Base-by-base conservation (phyloP, 2,888 invertebrate species). In the Timema podura region DNA sequence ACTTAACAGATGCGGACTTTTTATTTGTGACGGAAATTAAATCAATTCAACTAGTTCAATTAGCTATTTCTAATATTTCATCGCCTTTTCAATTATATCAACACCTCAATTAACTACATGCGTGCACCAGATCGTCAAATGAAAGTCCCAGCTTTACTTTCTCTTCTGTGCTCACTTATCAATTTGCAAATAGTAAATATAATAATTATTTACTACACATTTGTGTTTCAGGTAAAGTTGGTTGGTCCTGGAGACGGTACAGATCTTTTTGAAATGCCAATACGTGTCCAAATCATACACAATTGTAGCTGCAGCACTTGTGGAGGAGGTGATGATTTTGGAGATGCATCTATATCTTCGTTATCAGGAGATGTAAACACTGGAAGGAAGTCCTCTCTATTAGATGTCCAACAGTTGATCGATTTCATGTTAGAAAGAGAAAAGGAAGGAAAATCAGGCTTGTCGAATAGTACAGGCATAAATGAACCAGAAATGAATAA, bases 261-360 rank as follows among this genome's bases (percentile, higher is more conserved):
- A 0, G 81, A 82, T 71, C 83, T 82, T 13, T 57, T 49, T 15
- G 73, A 69, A 61, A 81, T 86, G 77, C 84, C 85, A 71, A 88
- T 88, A 78, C 82, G 85, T 44, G 87, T 89, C 0, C 87, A 89
- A 78, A 85, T 88, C 69, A 89, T 89, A 70, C 85, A 85, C 15
- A 88, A 88, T 75, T 89, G 89, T 76, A 86, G 87, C 15, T 89
- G 89, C 77, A 84, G 85, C 71, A 85, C 87, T 0, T 89, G 88
- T 75, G 83, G 84, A 73, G 85, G 44, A 6, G 70, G 59, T 30
- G 67, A 64, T 16, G 64, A 71, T 13, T n/a, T 44, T 44, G 15
- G 44, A 16, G 44, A 70, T 10, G 10, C 65, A 67, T 30, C 51
- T 30, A n/a, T 66, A 13, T 54, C 70, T 48, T 3, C 68, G 44